Percentiles rank a stretch among this genome's conserved stretches.
Conservation (phyloP, 2,888 invertebrate species). For the Aspidapion aeneum region DNA sequence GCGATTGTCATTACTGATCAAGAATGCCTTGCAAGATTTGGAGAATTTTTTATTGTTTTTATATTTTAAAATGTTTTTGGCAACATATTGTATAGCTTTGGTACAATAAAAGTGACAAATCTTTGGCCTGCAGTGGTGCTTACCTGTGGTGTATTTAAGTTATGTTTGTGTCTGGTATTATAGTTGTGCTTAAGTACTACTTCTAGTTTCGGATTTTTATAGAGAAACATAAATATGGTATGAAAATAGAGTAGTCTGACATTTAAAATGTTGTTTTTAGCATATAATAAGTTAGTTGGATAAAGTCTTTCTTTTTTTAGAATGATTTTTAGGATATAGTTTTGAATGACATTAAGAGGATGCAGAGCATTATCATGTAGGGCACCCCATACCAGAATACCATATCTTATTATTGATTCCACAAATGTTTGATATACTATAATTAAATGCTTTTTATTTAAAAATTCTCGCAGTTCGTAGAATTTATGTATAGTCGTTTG, state of each 20-base stretch:
- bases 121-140: too few relatives aligned
- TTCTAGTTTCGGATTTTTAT: too few relatives aligned
- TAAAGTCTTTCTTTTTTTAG: not conserved
- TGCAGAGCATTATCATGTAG: not conserved
- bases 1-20: too few relatives aligned
- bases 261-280: not conserved
- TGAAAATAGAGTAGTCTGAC: not conserved
- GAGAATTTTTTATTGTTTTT: too few relatives aligned
- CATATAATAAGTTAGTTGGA: not conserved
- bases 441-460: constrained; percentile 7
- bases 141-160: too few relatives aligned
- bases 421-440: not conserved
- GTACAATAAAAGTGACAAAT: too few relatives aligned
- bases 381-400: not conserved
- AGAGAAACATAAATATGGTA: too few relatives aligned
- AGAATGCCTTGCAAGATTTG: too few relatives aligned
- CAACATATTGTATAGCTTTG: too few relatives aligned
- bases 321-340: not conserved
- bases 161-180: too few relatives aligned
- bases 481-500: not conserved
- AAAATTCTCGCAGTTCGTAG: constrained; percentile 3
- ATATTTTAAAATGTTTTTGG: too few relatives aligned
- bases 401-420: not conserved
- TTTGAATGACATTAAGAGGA: not conserved
- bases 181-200: too few relatives aligned